Base-by-base conservation (phyloP, 1,140 invertebrate genomes). In the Planococcus citri region DNA sequence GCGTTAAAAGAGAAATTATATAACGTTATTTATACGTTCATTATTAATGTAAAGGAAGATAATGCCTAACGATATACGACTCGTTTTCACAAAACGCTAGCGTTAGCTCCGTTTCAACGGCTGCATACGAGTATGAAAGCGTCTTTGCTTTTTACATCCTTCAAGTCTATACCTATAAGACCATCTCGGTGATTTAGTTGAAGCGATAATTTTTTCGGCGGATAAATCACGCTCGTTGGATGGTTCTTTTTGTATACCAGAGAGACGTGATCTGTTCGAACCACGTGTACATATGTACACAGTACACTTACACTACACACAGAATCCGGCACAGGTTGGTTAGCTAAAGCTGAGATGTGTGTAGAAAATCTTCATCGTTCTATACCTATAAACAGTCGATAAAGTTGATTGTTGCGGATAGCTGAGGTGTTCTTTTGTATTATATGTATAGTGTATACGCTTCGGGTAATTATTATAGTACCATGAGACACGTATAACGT, bases 41-140 rank as follows among this genome's bases (percentile, higher is more conserved):
- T 51, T 51, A 51, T 51, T 51, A 51, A 51, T 51, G 41, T 51
- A 51, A 51, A 51, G 41, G 41, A 51, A 51, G 41, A 51, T 51
- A 51, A 51, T 51, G 41, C 41, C 41, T 51, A 37, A 51, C 41
- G 41, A 51, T 51, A 51, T 51, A 51, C 17, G 41, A 51, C 41
- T 51, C 41, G 41, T 51, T 51, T 51, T 51, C 41, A 51, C 41
- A 51, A 51, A 51, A 51, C 41, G 41, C 17, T 51, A 51, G 6
- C 41, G 41, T 51, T 51, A 51, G 6, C 41, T 51, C 41, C 41
- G 41, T 51, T 51, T 51, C 41, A 20, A 51, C 41, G 41, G 41
- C 41, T 51, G 17, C 41, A 51, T 51, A 37, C 33, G n/a, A n/a
- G n/a, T n/a, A 51, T 51, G 41, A 51, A 51, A 51, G 41, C 41